Conservation (phyloP, 1,140 invertebrate genomes). For the Heliconius congener region DNA sequence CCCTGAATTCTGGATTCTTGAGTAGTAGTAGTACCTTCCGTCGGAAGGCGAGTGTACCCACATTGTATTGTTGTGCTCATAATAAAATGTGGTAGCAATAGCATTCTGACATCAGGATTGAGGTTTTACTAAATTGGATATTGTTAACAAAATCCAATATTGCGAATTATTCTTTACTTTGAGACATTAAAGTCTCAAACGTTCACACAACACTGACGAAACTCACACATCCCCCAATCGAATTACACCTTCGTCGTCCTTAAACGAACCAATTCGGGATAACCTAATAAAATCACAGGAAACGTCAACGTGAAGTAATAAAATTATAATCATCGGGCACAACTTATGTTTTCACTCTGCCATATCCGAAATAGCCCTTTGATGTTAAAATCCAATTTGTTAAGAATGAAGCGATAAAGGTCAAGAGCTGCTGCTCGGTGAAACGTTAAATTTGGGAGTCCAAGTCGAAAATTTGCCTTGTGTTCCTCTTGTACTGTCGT, state of each 20-base stretch:
- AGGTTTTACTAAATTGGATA: too few relatives aligned
- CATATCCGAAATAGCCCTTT: constrained; percentile 2
- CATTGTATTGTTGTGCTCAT: too few relatives aligned
- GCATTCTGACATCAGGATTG: too few relatives aligned
- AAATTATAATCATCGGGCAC: constrained; percentile 7
- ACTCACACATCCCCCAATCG: not conserved
- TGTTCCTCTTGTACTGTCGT: not conserved
- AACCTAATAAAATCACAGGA: constrained; percentile 4
- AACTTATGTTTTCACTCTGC: constrained; percentile 16
- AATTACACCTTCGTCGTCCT: constrained; percentile 10
- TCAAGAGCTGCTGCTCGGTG: not conserved
- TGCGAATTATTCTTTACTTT: not conserved
- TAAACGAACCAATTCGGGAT: not conserved
- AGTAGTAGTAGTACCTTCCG: too few relatives aligned
- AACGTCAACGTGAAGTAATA: not conserved
- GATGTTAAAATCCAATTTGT: constrained; percentile 9
- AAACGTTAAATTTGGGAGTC: not conserved
- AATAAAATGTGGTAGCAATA: too few relatives aligned
- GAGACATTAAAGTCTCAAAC: not conserved
- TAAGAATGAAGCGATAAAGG: constrained; percentile 11
- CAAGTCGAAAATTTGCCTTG: not conserved
- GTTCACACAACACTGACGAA: not conserved
- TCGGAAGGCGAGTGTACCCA: too few relatives aligned
- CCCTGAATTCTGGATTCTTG: too few relatives aligned
- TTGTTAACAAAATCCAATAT: too few relatives aligned